A percentile compares a stretch with the other conserved stretches of the same genome.
Conservation (phyloP, 1,140 invertebrate species). For the Temnothorax curvispinosus region DNA sequence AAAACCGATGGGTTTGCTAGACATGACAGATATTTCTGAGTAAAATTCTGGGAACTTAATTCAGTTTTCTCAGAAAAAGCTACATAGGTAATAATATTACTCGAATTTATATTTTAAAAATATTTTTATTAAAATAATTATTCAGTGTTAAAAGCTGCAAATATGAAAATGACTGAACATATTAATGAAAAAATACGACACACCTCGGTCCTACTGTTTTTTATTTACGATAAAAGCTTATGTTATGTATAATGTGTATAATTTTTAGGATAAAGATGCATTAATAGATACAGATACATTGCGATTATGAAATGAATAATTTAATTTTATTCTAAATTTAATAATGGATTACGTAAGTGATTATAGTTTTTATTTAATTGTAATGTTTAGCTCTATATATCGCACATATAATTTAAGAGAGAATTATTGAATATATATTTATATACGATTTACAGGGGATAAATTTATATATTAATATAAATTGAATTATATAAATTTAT, state of each 20-base stretch:
- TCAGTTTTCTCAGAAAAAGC: background rate
- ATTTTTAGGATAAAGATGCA: background rate
- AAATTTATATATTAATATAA: background rate
- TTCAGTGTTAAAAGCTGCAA: background rate
- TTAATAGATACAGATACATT: background rate
- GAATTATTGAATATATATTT: background rate
- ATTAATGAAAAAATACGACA: background rate
- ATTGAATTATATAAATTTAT: background rate
- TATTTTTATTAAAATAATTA: background rate
- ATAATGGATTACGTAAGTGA: constrained; percentile 3
- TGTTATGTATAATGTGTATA: background rate
- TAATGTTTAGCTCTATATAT: background rate
- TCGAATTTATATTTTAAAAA: background rate
- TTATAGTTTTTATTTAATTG: background rate
- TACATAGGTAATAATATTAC: background rate
- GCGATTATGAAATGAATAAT: background rate
- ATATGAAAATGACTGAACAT: background rate
- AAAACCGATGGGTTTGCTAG: background rate
- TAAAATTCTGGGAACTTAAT: background rate
- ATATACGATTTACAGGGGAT: background rate
- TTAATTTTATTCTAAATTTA: background rate
- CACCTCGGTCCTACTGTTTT: background rate
- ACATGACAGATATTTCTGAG: background rate
- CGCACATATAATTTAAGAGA: background rate
- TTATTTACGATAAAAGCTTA: background rate